Base-by-base conservation (phyloP, 2,113 vertebrate species). In the Salvelinus fontinalis region DNA sequence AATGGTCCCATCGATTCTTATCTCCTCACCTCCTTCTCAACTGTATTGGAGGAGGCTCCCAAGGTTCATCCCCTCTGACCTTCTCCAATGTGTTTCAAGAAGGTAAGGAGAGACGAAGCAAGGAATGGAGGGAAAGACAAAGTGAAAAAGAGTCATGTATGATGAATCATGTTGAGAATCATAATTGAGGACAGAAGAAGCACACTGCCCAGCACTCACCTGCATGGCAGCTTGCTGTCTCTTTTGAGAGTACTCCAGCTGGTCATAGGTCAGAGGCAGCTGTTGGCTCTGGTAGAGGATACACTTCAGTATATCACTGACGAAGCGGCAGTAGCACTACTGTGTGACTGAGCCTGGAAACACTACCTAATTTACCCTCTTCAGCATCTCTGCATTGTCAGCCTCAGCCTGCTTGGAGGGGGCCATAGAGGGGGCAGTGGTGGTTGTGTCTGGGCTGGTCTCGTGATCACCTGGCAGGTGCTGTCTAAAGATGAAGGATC, bases 221-320 rank as follows among this genome's bases (percentile, higher is more conserved):
- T 24, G 24, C 24, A 24, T 24, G 24, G 24, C 24, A 24, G 24
- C 24, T 24, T 24, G 24, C 24, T 24, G 85, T 79, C 89, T 94
- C 66, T 90, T 93, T 83, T 92, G 95, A 75, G 95, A 95, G 82
- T 88, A 93, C 5, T 93, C 88, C 18, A 99, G 94, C 83, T 99
- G 96, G 74, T 97, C 95, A 16, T 97, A 99, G 0, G 96, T 97
- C 92, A 98, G 94, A 51, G 97, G 98, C 1, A 99, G 93, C 78
- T 99, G 97, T 78, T 97, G 96, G 49, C 97, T 93, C 88, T 98
- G 97, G 88, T 97, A 95, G 77, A 98, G 93, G 76, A 98, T 85
- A 75, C 96, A 97, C 83, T 98, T 98, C 20, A 99, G 91, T 27
- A 99, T 93, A 85, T 99, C 97, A 16, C 95, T 96, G 54, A 96